Percentiles rank a stretch among this genome's conserved stretches.
Evolutionary conservation across 2,797 vertebrate genomes (phyloP).

Genomic region (Nasua narica): DNA sequence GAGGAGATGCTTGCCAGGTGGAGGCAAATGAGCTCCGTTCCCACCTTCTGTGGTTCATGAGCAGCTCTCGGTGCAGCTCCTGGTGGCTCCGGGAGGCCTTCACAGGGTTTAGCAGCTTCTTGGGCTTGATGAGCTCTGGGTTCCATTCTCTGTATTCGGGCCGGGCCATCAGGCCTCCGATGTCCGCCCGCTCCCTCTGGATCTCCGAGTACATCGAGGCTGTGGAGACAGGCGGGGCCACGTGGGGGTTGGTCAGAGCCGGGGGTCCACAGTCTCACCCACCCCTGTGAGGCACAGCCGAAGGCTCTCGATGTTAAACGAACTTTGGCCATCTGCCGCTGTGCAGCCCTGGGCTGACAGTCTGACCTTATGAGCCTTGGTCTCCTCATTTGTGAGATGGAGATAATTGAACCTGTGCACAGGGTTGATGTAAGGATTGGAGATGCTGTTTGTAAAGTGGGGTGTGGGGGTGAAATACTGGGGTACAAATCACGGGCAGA

Average conservation of each 20-base stretch:
- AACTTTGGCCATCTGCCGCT: background rate
- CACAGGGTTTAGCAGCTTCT: conserved; percentile 95
- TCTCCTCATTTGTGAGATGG: background rate
- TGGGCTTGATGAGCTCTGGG: conserved; percentile 95
- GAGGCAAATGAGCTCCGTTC: accelerated
- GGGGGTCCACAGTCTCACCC: background rate
- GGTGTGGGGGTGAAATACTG: background rate
- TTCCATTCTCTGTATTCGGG: conserved; percentile 90
- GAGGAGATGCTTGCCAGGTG: background rate
- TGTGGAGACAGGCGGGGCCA: conserved; percentile 70
- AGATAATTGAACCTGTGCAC: background rate
- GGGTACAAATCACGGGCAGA: background rate
- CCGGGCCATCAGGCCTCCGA: conserved; percentile 85
- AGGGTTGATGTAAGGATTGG: background rate
- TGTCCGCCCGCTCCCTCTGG: conserved; percentile 84
- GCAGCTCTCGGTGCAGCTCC: conserved; percentile 94
- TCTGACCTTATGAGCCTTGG: background rate
- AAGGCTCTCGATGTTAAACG: background rate
- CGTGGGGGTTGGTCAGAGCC: background rate
- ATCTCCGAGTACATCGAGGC: conserved; percentile 91
- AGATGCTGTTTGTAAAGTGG: background rate
- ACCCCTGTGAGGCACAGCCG: accelerated
- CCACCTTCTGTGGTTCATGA: conserved; percentile 90
- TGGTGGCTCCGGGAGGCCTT: conserved; percentile 96
- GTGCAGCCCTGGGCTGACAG: background rate